Conservation (phyloP, 2,888 invertebrate species). For the Drosophila putrida region DNA sequence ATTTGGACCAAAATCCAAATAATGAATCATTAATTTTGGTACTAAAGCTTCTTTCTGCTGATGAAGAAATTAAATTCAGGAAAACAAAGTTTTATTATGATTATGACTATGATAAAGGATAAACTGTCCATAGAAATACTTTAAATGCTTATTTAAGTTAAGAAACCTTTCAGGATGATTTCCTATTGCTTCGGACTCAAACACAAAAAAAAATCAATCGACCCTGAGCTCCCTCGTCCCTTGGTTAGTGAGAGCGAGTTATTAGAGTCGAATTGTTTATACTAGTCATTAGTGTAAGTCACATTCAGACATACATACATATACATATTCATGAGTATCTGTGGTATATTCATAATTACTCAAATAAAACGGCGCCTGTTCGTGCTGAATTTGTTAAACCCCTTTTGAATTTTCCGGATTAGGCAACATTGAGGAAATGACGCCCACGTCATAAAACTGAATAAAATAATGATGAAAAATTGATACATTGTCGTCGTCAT, state of each 20-base stretch:
- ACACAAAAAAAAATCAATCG: not conserved
- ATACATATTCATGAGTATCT: conserved; percentile 23
- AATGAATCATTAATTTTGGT: no score
- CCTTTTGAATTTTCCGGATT: conserved; percentile 58
- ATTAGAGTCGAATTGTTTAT: conserved; percentile 3
- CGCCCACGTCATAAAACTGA: conserved; percentile 61
- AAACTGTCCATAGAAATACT: no score
- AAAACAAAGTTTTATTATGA: no score
- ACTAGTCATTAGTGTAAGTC: conserved; percentile 13
- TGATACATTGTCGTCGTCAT: conserved; percentile 54
- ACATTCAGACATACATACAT: conserved; percentile 13
- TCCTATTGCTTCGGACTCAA: no score
- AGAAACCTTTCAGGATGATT: no score
- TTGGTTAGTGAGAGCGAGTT: not conserved
- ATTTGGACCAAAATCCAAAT: no score
- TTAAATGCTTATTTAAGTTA: no score
- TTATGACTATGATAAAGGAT: no score
- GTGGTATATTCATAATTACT: conserved; percentile 33
- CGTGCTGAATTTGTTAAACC: conserved; percentile 37
- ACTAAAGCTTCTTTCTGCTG: no score
- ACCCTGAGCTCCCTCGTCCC: not conserved
- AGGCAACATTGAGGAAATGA: conserved; percentile 61
- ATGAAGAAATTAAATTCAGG: no score
- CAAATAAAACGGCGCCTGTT: conserved; percentile 52
- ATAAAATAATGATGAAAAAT: conserved; percentile 19